Base-by-base conservation (phyloP, 2,888 invertebrate genomes). In the Drosophila picticornis region DNA sequence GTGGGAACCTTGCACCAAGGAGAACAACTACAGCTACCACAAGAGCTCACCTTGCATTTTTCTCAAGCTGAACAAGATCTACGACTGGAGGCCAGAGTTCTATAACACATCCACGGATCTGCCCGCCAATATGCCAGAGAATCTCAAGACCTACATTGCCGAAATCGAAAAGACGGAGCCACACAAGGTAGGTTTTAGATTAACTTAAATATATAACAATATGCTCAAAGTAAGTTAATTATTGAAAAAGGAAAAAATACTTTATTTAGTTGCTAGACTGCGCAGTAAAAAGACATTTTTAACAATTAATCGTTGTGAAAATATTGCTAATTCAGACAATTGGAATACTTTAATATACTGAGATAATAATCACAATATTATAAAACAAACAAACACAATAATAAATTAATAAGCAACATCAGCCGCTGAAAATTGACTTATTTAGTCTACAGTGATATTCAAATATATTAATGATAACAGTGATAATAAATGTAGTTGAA, bases 41-140 rank as follows among this genome's bases (percentile, higher is more conserved):
- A 96, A 96, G 91, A 98, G 98, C 50, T 96, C 96, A 27, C 99
- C 99, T 0, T 99, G 99, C 93, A 95, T 99, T 77, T 96, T 99
- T 92, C 94, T 99, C 66, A 99, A 99, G 93, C 94, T 99, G 48
- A 99, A 99, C 94, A 98, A 97, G 95, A 98, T 98, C 90, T 98
- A 96, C 88, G 97, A 96, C 27, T 99, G 98, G 98, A 94, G 95
- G 77, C 98, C 99, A 0, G 95, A 96, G 38, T 97, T 95, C 90
- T 98, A 97, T 91, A 96, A 97, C 90, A 95, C 96, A 77, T 95
- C 96, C 0, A 94, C 94, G 11, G 93, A 94, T 64, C 94, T 98
- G 56, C 98, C 98, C 0, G 87, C 92, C 0, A 95, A 95, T 2
- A 97, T 98, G 97, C 97, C 98, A 0, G 84, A 93, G 0, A 94